Evolutionary conservation across 2,797 vertebrate species (phyloP).

Genomic region (Syndactyla subalaris): DNA sequence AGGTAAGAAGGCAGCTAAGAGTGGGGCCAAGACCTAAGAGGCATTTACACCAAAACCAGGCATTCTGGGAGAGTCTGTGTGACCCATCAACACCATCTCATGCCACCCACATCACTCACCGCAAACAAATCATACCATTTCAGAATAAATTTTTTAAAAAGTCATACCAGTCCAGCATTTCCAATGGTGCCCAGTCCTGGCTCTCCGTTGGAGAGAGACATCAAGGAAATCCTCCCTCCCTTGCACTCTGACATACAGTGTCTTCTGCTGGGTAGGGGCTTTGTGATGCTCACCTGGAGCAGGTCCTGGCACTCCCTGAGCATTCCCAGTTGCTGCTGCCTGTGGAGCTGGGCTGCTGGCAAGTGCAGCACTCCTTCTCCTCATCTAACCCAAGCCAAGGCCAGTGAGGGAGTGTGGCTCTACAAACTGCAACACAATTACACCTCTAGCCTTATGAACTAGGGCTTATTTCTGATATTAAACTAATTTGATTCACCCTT

Average conservation of each 20-base stretch:
- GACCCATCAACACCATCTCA: background rate
- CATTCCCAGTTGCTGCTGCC: background rate
- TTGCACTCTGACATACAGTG: background rate
- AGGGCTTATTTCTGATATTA: background rate
- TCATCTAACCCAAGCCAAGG: background rate
- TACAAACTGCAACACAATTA: background rate
- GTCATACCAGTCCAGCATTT: background rate
- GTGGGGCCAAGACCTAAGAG: background rate
- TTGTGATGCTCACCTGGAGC: background rate
- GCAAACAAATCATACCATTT: background rate
- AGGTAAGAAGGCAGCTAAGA: background rate
- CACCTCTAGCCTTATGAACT: background rate
- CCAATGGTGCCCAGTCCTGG: background rate
- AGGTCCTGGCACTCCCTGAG: background rate
- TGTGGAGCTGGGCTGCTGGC: background rate
- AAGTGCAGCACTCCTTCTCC: background rate
- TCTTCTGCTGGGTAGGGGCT: background rate
- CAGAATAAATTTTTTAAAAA: background rate
- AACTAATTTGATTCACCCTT: background rate
- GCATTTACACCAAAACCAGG: background rate
- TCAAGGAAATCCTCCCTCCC: background rate
- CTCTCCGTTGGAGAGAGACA: background rate
- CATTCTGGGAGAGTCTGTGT: background rate
- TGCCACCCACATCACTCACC: background rate
- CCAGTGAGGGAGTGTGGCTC: rapidly evolving